phyloP scores from a whole-genome alignment of 1,140 invertebrate species.

The Drusus annulatus region DNA sequence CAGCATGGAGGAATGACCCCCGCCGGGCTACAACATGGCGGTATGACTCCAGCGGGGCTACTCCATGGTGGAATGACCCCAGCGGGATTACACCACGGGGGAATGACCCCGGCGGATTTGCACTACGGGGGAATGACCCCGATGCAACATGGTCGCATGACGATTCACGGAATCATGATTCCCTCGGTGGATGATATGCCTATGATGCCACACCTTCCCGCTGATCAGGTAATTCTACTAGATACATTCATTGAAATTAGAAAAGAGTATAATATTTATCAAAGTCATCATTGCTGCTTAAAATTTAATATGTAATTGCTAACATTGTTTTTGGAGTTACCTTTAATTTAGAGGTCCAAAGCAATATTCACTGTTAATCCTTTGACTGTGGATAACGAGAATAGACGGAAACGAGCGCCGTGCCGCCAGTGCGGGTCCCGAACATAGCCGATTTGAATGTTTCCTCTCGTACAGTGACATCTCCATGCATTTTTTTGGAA shows the following conservation, averaged over 20 bases:
- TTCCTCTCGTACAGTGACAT: too few relatives aligned
- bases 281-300: too few relatives aligned
- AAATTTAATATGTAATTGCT: too few relatives aligned
- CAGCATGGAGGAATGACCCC: conserved; percentile 65
- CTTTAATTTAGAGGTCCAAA: background rate
- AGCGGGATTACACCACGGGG: conserved; percentile 63
- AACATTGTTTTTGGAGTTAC: background rate
- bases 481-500: too few relatives aligned
- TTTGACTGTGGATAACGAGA: too few relatives aligned
- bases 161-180: conserved; percentile 67
- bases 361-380: too few relatives aligned
- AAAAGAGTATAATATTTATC: too few relatives aligned
- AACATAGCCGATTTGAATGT: too few relatives aligned
- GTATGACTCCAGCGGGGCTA: conserved; percentile 68
- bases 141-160: conserved; percentile 61
- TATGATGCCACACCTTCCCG: conserved; percentile 71
- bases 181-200: conserved; percentile 69
- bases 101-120: conserved; percentile 67
- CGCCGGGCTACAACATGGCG: conserved; percentile 66
- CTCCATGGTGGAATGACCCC: conserved; percentile 61
- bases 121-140: conserved; percentile 63
- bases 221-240: conserved; percentile 62
- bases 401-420: too few relatives aligned
- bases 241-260: too few relatives aligned
- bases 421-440: too few relatives aligned